Evolutionary conservation across 1,140 invertebrate species (phyloP), one percentile per base, ranked within the genome.

Genomic region (Platyscapa corneri): DNA sequence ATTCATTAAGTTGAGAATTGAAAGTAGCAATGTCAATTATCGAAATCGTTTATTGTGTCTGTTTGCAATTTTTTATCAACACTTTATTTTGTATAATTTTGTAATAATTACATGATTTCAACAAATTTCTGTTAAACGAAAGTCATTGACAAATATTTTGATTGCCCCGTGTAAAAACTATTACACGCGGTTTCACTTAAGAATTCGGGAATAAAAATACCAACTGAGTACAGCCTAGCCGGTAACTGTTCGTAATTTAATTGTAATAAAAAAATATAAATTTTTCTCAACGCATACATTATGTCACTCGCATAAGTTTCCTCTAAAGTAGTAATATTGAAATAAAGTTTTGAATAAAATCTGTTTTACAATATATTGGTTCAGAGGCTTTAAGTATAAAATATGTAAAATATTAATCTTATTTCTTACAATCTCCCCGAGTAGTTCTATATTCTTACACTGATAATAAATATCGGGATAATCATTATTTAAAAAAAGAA

Each of bases 381-480:
- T 32, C 46, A 82, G 42, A 20, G n/a, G 23, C 34, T 74, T 16
- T 27, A 37, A 39, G 20, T 82, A 82, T 75, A 82, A 82, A 82
- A 60, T 82, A n/a, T 30, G 27, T 39, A 60, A 75, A 82, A 75
- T 75, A 82, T 75, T 82, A 20, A 75, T 56, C 23, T 72, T 67
- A 70, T 30, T 82, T 70, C 0, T 27, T 64, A 34, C 46, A 65
- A 42, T 67, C 32, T 80, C 70, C 32, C 23, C 12, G 30, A 75
- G 65, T 27, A 37, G 56, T 42, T 82, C 16, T 27, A 60, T 42
- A 37, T 27, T 60, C n/a, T n/a, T n/a, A 23, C 75, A 37, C 37
- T 23, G 32, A n/a, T 67, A 27, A 82, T 74, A 74, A 82, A 82
- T 82, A 82, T 30, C 6, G 20, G 46, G 80, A 82, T 82, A 82